Evolutionary conservation across 2,888 invertebrate genomes (phyloP).

Genomic region (Apomyelois bistriatella): DNA sequence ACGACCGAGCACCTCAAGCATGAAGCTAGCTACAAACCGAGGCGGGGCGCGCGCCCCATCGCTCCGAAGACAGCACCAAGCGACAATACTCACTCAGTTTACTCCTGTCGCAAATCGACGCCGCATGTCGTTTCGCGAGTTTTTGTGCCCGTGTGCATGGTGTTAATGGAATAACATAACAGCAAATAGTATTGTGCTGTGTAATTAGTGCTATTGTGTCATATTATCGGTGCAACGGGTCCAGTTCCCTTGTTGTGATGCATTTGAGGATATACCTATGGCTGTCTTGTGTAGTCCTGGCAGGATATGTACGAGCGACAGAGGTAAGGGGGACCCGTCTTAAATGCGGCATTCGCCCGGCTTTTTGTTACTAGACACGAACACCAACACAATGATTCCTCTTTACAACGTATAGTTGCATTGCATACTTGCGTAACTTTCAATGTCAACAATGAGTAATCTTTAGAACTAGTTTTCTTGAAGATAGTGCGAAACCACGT

Average conservation of each 20-base stretch:
- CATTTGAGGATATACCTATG: conserved; percentile 88
- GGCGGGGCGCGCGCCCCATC: conserved; percentile 56
- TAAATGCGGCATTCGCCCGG: conserved; percentile 69
- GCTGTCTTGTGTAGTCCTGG: conserved; percentile 85
- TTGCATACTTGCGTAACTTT: conserved; percentile 68
- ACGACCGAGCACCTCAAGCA: conserved; percentile 44
- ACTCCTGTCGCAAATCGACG: conserved; percentile 56
- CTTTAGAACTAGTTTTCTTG: conserved; percentile 26
- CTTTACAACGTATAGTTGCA: conserved; percentile 40
- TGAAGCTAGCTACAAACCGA: conserved; percentile 54
- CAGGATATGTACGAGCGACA: conserved; percentile 86
- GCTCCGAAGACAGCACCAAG: conserved; percentile 62
- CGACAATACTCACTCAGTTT: conserved; percentile 58
- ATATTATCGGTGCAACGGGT: conserved; percentile 60
- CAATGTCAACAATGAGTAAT: conserved; percentile 66
- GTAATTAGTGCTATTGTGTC: conserved; percentile 67
- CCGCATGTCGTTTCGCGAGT: conserved; percentile 63
- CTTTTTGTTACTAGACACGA: conserved; percentile 57
- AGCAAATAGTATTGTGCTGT: conserved; percentile 71
- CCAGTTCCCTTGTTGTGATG: conserved; percentile 82
- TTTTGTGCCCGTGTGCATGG: conserved; percentile 66
- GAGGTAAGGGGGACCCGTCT: conserved; percentile 83
- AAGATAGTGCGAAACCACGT: neutral
- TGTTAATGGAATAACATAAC: conserved; percentile 76
- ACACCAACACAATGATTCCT: conserved; percentile 16